Evolutionary conservation across 2,113 vertebrate genomes (phyloP).

Genomic region (Lagopus leucura): DNA sequence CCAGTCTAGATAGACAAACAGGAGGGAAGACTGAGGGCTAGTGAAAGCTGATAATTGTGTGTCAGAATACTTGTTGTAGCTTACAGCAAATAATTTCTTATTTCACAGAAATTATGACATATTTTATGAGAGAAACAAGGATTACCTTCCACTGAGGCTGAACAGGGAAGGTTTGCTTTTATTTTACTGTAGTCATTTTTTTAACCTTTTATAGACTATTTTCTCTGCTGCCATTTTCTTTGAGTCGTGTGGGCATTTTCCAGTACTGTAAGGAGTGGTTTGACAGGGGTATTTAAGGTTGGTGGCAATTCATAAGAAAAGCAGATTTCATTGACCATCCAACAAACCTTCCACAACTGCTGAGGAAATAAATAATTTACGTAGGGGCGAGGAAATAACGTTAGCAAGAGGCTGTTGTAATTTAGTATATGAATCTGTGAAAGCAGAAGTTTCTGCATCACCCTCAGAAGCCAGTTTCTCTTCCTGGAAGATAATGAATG

Average conservation of each 20-base stretch:
- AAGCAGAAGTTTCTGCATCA: not conserved
- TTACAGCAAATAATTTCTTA: not conserved
- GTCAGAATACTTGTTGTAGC: not conserved
- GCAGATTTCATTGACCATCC: not conserved
- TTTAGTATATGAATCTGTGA: not conserved
- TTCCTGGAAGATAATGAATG: not conserved
- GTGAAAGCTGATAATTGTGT: not conserved
- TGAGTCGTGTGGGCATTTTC: not conserved
- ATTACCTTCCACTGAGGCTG: not conserved
- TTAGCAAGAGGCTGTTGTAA: not conserved
- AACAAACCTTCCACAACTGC: not conserved
- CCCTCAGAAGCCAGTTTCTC: not conserved
- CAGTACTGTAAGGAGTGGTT: not conserved
- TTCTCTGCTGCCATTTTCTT: not conserved
- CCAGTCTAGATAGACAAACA: not conserved
- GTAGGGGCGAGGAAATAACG: not conserved
- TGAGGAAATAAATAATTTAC: not conserved
- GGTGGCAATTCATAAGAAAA: not conserved
- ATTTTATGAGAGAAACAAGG: not conserved
- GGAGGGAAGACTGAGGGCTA: not conserved
- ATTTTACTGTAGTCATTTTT: not conserved
- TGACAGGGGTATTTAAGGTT: not conserved
- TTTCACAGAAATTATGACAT: not conserved
- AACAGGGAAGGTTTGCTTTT: not conserved
- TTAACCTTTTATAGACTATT: not conserved